A percentile compares a stretch with the other conserved stretches of the same genome.
phyloP scores from a whole-genome alignment of 2,888 invertebrate species.

The Drosophila mettleri region DNA sequence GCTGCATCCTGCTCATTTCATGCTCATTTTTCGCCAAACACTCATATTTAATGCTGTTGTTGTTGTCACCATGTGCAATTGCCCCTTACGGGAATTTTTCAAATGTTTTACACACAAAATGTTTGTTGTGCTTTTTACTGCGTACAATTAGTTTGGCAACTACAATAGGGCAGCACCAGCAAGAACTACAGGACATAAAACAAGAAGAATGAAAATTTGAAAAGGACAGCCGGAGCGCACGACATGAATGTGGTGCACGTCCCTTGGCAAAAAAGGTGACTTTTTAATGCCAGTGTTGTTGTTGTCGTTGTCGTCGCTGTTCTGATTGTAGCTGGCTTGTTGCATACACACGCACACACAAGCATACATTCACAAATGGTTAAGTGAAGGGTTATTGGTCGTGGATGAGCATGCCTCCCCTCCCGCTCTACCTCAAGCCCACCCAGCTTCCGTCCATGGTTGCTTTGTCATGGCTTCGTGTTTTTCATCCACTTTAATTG shows the following conservation, averaged over 20 bases:
- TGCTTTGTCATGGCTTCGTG: conserved; percentile 53
- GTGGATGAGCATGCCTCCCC: background rate
- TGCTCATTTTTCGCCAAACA: conserved; percentile 54
- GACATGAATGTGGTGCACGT: conserved; percentile 36
- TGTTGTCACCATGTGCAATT: conserved; percentile 70
- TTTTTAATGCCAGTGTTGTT: conserved; percentile 71
- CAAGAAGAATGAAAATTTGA: conserved; percentile 72
- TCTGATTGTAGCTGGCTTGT: conserved; percentile 69
- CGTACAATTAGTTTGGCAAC: conserved; percentile 76
- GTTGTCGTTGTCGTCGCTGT: conserved; percentile 56
- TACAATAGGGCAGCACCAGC: conserved; percentile 40
- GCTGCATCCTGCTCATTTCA: conserved; percentile 45
- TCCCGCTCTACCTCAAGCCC: background rate
- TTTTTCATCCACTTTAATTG: conserved; percentile 60
- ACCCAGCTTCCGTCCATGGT: background rate
- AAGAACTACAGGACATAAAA: conserved; percentile 70
- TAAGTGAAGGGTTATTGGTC: conserved; percentile 50
- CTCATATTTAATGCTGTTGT: conserved; percentile 29
- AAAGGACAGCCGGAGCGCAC: conserved; percentile 59
- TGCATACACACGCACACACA: conserved; percentile 33
- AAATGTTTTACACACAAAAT: conserved; percentile 70
- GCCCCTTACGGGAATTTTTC: conserved; percentile 72
- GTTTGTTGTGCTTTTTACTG: conserved; percentile 71
- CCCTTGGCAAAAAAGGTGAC: conserved; percentile 69
- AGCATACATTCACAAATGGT: conserved; percentile 13